Percentiles rank a stretch among this genome's conserved stretches.
phyloP scores from a whole-genome alignment of 2,888 invertebrate genomes.

The Sarcophaga variegata region DNA sequence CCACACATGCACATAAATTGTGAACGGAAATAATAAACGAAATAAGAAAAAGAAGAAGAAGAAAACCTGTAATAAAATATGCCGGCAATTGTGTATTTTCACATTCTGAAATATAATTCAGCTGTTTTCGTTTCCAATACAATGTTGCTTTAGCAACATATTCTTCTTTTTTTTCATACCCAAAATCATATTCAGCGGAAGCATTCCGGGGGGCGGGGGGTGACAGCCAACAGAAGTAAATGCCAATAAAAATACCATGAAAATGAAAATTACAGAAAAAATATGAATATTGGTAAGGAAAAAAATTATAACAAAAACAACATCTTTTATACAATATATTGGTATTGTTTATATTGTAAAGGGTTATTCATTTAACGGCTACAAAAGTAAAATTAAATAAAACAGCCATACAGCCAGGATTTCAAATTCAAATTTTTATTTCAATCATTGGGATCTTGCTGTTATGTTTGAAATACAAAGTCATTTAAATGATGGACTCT shows the following conservation, averaged over 20 bases:
- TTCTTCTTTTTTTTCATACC: not conserved
- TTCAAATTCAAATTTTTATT: no score
- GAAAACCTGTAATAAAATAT: conserved; percentile 41
- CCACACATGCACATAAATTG: no score
- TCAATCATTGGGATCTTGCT: no score
- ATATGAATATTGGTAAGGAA: conserved; percentile 4
- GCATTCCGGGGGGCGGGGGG: not conserved
- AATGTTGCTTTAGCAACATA: not conserved
- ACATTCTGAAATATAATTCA: conserved; percentile 44
- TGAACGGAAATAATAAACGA: no score
- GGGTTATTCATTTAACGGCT: no score
- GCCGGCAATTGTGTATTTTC: conserved; percentile 24
- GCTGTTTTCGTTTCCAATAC: conserved; percentile 32
- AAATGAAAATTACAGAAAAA: conserved; percentile 38
- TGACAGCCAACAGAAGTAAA: conserved; percentile 28
- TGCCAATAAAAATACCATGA: conserved; percentile 29
- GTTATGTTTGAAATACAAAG: no score
- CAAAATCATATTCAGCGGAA: conserved; percentile 18
- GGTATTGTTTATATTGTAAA: no score
- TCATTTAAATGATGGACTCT: no score
- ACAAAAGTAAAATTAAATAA: no score
- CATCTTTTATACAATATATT: no score
- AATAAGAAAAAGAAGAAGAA: no score
- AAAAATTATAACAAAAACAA: not conserved
- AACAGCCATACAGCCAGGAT: no score